Evolutionary conservation across 2,888 invertebrate species (phyloP).

Genomic region (Nemapogon koenigi): DNA sequence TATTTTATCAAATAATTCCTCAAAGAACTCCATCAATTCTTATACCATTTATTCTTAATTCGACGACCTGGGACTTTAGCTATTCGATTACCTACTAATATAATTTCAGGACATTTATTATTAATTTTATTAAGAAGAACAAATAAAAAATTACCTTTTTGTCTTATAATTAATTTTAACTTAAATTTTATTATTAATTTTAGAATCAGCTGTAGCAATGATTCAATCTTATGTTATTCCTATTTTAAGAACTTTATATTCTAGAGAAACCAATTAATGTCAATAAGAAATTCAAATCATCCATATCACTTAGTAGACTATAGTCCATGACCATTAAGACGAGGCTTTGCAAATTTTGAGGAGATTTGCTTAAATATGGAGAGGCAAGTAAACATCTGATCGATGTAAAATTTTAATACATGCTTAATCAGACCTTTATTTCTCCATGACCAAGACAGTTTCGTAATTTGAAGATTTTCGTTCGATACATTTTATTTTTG

Average conservation of each 20-base stretch:
- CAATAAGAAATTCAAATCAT: conserved; percentile 63
- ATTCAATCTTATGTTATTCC: conserved; percentile 74
- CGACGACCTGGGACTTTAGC: conserved; percentile 76
- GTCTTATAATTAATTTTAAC: conserved; percentile 38
- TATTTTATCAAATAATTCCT: conserved; percentile 73
- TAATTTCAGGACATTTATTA: conserved; percentile 76
- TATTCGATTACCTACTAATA: conserved; percentile 76
- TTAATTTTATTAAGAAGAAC: conserved; percentile 64
- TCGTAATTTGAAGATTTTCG: too few species aligned
- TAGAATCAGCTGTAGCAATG: conserved; percentile 67
- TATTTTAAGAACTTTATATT: conserved; percentile 69
- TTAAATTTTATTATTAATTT: conserved; percentile 57
- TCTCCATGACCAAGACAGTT: too few species aligned
- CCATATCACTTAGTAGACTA: conserved; percentile 71
- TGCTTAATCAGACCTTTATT: too few species aligned
- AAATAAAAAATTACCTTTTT: conserved; percentile 25
- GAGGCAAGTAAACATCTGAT: too few species aligned
- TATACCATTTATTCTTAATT: conserved; percentile 77
- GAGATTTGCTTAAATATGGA: too few species aligned
- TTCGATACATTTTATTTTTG: too few species aligned
- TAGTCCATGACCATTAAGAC: conserved; percentile 74
- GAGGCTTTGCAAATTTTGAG: too few species aligned
- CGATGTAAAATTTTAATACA: too few species aligned
- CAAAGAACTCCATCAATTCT: conserved; percentile 68
- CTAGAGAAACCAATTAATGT: conserved; percentile 71